phyloP scores from a whole-genome alignment of 2,888 invertebrate species.

The Dascillus cervinus region DNA sequence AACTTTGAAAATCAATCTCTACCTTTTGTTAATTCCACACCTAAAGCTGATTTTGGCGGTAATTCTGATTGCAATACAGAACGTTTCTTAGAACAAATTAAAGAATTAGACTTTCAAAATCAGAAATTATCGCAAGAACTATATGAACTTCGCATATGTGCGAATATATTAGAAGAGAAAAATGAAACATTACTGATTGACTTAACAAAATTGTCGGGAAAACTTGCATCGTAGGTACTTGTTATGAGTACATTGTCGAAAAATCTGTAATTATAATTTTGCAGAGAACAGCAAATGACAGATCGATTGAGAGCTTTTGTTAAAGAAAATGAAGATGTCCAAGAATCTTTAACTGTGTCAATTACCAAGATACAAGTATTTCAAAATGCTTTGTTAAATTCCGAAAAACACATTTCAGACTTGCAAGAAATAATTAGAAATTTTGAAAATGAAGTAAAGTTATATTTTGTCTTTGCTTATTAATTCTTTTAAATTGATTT shows the following conservation, averaged over 20 bases:
- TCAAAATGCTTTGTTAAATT: constrained; percentile 19
- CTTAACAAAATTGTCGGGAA: constrained; percentile 21
- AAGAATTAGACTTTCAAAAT: constrained; percentile 26
- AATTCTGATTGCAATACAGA: too few relatives aligned
- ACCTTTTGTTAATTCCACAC: constrained; percentile 27
- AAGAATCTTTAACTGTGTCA: constrained; percentile 20
- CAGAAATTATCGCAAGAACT: constrained; percentile 24
- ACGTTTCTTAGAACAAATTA: constrained; percentile 14
- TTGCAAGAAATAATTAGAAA: constrained; percentile 13
- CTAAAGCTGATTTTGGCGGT: constrained; percentile 26
- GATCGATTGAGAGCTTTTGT: constrained; percentile 23
- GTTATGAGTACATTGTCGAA: constrained; percentile 4
- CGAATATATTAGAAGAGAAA: constrained; percentile 26
- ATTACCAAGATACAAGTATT: constrained; percentile 23
- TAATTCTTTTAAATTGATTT: too few relatives aligned
- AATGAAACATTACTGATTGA: constrained; percentile 27
- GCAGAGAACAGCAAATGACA: constrained; percentile 25
- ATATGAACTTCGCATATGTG: constrained; percentile 22
- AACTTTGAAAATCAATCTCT: too few relatives aligned
- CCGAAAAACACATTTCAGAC: constrained; percentile 21
- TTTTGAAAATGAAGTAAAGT: constrained; percentile 23
- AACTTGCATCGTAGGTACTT: constrained; percentile 21
- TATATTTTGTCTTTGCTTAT: too few relatives aligned
- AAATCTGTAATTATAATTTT: constrained; percentile 7
- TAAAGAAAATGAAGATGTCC: constrained; percentile 22